Evolutionary conservation across 2,888 invertebrate species (phyloP).

Genomic region (Zaprionus obscuricornis): DNA sequence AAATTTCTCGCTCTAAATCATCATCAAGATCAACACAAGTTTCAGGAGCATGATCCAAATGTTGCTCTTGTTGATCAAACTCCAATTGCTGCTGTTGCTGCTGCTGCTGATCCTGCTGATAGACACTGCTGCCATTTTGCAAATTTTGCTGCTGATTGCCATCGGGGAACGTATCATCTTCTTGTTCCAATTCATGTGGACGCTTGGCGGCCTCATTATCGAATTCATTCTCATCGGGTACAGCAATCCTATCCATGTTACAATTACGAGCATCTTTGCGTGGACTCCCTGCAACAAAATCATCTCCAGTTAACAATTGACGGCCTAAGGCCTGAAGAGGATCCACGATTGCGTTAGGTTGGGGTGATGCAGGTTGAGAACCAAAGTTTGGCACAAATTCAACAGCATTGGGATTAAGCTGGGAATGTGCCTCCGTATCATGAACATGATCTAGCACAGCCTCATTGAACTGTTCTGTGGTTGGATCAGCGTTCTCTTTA

Average conservation of each 20-base stretch:
- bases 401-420: conserved; percentile 93
- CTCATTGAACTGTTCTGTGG: conserved; percentile 31
- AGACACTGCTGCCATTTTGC: conserved; percentile 42
- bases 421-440: conserved; percentile 90
- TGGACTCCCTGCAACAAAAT: conserved; percentile 88
- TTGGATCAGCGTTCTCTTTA: conserved; percentile 60
- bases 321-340: conserved; percentile 45
- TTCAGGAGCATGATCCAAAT: conserved; percentile 76
- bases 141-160: conserved; percentile 35
- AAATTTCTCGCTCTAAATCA: conserved; percentile 55
- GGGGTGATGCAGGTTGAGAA: conserved; percentile 85
- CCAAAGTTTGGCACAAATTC: conserved; percentile 87
- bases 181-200: conserved; percentile 79
- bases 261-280: conserved; percentile 85
- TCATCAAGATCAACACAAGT: conserved; percentile 71
- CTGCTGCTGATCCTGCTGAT: not conserved
- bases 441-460: too few relatives aligned
- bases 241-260: conserved; percentile 80
- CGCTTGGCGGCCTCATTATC: conserved; percentile 80
- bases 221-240: conserved; percentile 81
- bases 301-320: conserved; percentile 68
- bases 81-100: not conserved
- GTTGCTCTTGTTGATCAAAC: conserved; percentile 14
- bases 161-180: conserved; percentile 56
- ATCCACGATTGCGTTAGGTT: conserved; percentile 30